A percentile compares a stretch with the other conserved stretches of the same genome.
These are phyloP conservation scores for Phoebastria nigripes DNA, from an alignment of 2,797 vertebrate genomes.

Conservation along the genomic window DNA sequence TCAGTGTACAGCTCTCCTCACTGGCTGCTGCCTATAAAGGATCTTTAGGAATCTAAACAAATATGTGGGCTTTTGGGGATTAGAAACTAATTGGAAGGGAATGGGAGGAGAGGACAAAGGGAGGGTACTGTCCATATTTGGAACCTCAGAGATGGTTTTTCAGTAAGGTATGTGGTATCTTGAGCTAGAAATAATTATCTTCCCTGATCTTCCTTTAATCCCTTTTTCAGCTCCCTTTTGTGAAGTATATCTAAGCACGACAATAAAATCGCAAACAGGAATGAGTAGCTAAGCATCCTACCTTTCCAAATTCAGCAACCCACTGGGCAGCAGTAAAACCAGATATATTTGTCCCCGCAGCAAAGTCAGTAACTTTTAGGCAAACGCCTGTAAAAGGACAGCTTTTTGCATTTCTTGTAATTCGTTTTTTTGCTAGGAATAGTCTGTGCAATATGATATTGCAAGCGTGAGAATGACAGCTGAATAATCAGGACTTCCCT, in stretches of 20 bases:
- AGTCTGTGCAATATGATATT: not conserved
- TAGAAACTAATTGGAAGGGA: constrained; percentile 40
- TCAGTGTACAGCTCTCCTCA: not conserved
- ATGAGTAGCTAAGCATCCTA: not conserved
- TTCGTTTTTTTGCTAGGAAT: not conserved
- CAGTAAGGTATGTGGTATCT: not conserved
- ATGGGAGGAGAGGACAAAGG: not conserved
- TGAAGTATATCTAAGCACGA: not conserved
- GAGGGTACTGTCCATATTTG: not conserved
- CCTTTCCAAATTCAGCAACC: not conserved
- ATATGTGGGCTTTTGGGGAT: not conserved
- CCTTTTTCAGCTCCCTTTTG: not conserved
- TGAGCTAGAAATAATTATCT: constrained; percentile 40
- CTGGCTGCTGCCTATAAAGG: not conserved
- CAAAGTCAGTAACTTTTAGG: not conserved
- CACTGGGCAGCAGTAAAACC: not conserved
- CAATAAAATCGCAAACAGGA: not conserved
- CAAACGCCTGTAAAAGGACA: not conserved
- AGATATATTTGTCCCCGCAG: not conserved
- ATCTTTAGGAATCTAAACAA: not conserved
- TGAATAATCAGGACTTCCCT: not conserved
- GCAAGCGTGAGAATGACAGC: not conserved
- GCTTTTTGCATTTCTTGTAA: not conserved
- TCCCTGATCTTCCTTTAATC: constrained; percentile 34
- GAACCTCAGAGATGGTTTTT: not conserved